These are phyloP conservation scores for Cyanoramphus novaezelandiae DNA, from an alignment of 2,113 vertebrate species.

Conservation along the genomic window DNA sequence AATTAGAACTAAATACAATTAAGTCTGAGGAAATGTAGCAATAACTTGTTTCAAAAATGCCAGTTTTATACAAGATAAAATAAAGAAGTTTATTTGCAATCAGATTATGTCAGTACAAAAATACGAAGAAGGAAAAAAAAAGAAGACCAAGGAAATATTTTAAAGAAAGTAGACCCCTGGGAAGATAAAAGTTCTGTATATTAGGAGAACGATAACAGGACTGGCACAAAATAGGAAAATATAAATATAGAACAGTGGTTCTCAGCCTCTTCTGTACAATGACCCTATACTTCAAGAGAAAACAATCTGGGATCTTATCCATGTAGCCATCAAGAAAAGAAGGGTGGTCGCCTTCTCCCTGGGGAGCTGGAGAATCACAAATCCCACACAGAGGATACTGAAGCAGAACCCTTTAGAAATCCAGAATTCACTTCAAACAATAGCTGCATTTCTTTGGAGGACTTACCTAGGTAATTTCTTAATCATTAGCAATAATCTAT, in stretches of 20 bases:
- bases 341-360: neutral
- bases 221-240: conserved; percentile 17
- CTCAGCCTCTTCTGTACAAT: neutral
- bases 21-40: neutral
- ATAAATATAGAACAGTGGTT: conserved; percentile 31
- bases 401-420: neutral
- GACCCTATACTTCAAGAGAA: neutral
- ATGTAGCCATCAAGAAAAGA: neutral
- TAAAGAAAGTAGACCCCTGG: neutral
- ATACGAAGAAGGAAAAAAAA: neutral
- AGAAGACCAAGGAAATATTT: neutral
- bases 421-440: neutral
- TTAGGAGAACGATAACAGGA: neutral
- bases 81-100: no score
- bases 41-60: neutral
- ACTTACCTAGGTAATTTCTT: neutral
- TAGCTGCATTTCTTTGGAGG: neutral
- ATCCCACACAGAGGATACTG: neutral
- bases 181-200: conserved; percentile 14
- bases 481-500: neutral
- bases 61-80: neutral
- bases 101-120: conserved; percentile 14
- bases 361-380: neutral
- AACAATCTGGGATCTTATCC: neutral
- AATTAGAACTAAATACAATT: neutral